Evolutionary conservation across 2,888 invertebrate species (phyloP).

Genomic region (Arge pagana): DNA sequence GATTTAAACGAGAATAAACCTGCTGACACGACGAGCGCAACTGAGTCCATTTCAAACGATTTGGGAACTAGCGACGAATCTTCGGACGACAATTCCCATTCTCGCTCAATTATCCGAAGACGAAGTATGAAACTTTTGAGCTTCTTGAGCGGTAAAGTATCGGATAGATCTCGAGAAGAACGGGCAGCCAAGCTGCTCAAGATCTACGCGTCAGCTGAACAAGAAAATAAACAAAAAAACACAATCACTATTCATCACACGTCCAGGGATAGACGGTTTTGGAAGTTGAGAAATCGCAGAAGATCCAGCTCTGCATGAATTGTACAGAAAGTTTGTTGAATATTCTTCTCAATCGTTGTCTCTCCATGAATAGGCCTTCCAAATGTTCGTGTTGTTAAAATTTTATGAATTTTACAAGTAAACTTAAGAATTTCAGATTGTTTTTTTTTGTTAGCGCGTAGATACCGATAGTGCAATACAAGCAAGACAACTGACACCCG

Average conservation of each 20-base stretch:
- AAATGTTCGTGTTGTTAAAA: conserved; percentile 38
- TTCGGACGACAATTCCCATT: conserved; percentile 44
- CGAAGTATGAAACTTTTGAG: conserved; percentile 50
- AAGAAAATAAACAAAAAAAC: conserved; percentile 42
- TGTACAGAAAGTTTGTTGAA: conserved; percentile 22
- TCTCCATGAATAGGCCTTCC: conserved; percentile 43
- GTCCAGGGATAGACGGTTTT: conserved; percentile 53
- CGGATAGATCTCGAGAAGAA: conserved; percentile 50
- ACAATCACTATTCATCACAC: conserved; percentile 53
- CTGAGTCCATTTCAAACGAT: neutral
- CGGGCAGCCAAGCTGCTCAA: conserved; percentile 46
- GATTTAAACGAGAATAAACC: too few species aligned
- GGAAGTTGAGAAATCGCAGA: conserved; percentile 52
- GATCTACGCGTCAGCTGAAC: conserved; percentile 49
- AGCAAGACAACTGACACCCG: conserved; percentile 1
- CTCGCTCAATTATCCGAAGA: conserved; percentile 44
- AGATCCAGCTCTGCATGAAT: conserved; percentile 48
- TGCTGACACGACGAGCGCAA: neutral
- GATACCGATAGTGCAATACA: conserved; percentile 4
- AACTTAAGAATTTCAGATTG: neutral
- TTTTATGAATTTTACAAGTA: conserved; percentile 32
- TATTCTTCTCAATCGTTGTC: conserved; percentile 26
- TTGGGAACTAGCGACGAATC: conserved; percentile 24
- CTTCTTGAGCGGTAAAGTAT: conserved; percentile 49
- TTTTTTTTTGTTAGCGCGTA: conserved; percentile 9